Conservation (phyloP, 2,797 vertebrate species). For the Alauda arvensis region DNA sequence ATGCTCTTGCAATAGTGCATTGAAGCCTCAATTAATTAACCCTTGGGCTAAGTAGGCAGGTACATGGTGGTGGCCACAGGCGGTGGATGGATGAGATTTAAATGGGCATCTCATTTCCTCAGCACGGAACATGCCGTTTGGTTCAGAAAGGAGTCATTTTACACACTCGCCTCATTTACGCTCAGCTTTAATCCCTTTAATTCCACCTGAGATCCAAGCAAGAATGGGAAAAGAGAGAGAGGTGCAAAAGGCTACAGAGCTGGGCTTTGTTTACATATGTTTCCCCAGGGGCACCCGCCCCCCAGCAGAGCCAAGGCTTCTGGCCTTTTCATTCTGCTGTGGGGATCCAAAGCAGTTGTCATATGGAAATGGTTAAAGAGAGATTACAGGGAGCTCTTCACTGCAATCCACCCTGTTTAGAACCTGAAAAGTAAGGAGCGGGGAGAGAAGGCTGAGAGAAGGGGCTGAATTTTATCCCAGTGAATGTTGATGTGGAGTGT, state of each 20-base stretch:
- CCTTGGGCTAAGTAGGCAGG: slow-evolving; percentile 86
- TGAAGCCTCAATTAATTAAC: slow-evolving; percentile 94
- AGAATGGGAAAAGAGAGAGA: slow-evolving; percentile 82
- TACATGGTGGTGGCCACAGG: slow-evolving; percentile 87
- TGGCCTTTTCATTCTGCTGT: slow-evolving; percentile 79
- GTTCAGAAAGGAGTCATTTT: slow-evolving; percentile 89
- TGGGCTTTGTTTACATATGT: slow-evolving; percentile 84
- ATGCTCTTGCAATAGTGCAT: slow-evolving; percentile 85
- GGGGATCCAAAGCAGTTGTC: slow-evolving; percentile 81
- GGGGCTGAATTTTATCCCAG: background rate
- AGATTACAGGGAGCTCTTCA: slow-evolving; percentile 79
- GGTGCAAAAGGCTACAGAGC: slow-evolving; percentile 76
- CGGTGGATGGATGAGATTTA: slow-evolving; percentile 88
- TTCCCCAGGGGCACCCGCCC: slow-evolving; percentile 72
- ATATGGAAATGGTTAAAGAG: slow-evolving; percentile 85
- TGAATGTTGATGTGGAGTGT: background rate
- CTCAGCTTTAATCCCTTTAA: slow-evolving; percentile 87
- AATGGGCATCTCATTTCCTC: slow-evolving; percentile 98
- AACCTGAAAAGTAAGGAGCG: slow-evolving; percentile 35
- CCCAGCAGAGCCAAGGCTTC: slow-evolving; percentile 79
- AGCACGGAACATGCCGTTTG: slow-evolving; percentile 86
- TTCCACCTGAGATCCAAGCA: slow-evolving; percentile 83
- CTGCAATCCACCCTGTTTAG: slow-evolving; percentile 76
- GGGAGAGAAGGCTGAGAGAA: background rate
- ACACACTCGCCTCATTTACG: slow-evolving; percentile 89